These are phyloP conservation scores for Drymodes brunneopygia DNA, from an alignment of 2,113 vertebrate genomes.

Conservation along the genomic window DNA sequence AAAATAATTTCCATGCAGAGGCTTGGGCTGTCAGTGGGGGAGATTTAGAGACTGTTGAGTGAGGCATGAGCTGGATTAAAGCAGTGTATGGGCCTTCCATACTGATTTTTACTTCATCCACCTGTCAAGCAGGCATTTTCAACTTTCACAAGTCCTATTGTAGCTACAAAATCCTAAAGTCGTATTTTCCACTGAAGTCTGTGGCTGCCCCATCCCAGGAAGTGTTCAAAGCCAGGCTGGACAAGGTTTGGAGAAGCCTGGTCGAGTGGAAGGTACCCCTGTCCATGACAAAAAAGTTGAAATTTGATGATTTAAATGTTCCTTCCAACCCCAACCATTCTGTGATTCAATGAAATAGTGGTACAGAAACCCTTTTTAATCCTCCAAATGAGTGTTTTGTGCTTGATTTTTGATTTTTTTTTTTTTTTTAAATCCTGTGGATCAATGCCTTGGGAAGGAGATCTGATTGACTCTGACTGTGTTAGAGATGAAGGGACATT, in stretches of 20 bases:
- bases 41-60: neutral
- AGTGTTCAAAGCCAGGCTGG: neutral
- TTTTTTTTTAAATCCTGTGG: neutral
- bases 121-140: neutral
- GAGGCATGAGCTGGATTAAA: neutral
- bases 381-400: accelerated
- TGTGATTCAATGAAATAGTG: neutral
- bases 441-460: neutral
- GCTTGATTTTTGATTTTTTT: neutral
- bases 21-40: neutral
- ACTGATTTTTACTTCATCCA: neutral
- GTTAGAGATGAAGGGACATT: neutral
- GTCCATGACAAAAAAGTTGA: neutral
- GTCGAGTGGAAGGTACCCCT: neutral
- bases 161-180: neutral
- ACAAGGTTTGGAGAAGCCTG: neutral
- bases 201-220: neutral
- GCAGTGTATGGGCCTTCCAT: neutral
- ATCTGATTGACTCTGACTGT: neutral
- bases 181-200: neutral
- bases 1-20: neutral
- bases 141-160: neutral
- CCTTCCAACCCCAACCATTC: neutral
- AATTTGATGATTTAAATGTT: neutral
- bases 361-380: neutral